Conservation (phyloP, 2,888 invertebrate species). For the Stomorhina lunata region DNA sequence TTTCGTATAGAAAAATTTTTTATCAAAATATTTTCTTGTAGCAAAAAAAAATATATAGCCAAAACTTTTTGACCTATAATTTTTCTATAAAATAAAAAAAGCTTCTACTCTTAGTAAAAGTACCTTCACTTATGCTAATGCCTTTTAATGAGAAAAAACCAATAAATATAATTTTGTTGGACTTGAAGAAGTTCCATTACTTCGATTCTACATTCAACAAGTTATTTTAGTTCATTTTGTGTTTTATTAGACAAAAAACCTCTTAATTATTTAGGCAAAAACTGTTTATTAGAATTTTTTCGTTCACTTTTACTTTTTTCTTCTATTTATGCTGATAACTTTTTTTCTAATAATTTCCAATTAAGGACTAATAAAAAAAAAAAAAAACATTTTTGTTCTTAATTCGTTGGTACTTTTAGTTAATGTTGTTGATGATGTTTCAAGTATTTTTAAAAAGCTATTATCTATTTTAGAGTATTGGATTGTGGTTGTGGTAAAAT, state of each 20-base stretch:
- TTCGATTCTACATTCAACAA: neutral
- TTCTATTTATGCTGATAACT: neutral
- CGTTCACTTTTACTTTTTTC: neutral
- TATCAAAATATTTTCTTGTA: too few relatives aligned
- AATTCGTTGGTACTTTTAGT: neutral
- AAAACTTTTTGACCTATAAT: too few relatives aligned
- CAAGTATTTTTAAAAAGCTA: constrained; percentile 28
- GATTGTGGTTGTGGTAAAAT: neutral
- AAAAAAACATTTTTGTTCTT: neutral
- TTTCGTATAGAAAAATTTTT: too few relatives aligned
- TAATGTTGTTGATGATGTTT: neutral
- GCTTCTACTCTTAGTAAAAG: too few relatives aligned
- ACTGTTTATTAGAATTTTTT: too few relatives aligned
- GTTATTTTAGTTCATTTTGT: neutral
- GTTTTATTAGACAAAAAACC: neutral
- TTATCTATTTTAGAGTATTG: neutral
- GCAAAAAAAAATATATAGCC: too few relatives aligned
- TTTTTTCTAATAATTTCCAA: constrained; percentile 29
- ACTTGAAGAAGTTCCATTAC: neutral
- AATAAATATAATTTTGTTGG: neutral
- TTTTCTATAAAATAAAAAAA: too few relatives aligned
- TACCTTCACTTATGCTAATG: neutral
- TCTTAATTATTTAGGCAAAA: constrained; percentile 8
- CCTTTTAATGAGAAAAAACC: neutral
- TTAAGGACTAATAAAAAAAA: constrained; percentile 25